These are phyloP conservation scores for Neodiprion pinetum DNA, from an alignment of 1,140 invertebrate genomes.

Conservation along the genomic window DNA sequence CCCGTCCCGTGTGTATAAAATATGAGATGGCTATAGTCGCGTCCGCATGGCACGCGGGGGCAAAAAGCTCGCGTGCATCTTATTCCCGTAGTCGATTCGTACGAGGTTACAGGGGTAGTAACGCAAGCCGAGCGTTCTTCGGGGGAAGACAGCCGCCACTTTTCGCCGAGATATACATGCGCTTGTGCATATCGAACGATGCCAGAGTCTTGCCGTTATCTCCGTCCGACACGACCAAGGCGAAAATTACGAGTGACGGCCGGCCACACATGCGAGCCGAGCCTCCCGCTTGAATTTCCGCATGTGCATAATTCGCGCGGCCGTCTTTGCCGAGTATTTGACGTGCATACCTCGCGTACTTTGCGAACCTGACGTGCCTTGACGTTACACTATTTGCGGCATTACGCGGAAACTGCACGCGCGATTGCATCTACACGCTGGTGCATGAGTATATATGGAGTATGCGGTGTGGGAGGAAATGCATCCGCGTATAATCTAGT, in stretches of 20 bases:
- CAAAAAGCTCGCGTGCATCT: too few species aligned
- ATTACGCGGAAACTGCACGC: neutral
- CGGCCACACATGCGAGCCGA: neutral
- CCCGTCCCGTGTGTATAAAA: too few species aligned
- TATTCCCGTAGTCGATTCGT: too few species aligned
- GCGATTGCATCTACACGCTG: neutral
- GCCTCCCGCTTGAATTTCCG: neutral
- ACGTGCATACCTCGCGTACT: neutral
- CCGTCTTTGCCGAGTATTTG: neutral
- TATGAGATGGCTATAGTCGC: too few species aligned
- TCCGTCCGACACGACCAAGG: neutral
- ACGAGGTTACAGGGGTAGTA: too few species aligned
- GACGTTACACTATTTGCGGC: neutral
- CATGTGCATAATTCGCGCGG: neutral
- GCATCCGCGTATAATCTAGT: too few species aligned
- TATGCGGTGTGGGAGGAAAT: too few species aligned
- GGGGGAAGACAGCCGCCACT: neutral
- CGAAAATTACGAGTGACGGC: neutral
- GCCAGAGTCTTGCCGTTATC: neutral
- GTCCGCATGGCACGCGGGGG: too few species aligned
- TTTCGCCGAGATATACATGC: too few species aligned
- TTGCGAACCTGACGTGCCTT: neutral
- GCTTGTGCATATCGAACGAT: too few species aligned
- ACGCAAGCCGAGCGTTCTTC: too few species aligned
- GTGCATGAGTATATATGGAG: too few species aligned